Base-by-base conservation (phyloP, 2,797 vertebrate genomes). In the Halcyon badia region DNA sequence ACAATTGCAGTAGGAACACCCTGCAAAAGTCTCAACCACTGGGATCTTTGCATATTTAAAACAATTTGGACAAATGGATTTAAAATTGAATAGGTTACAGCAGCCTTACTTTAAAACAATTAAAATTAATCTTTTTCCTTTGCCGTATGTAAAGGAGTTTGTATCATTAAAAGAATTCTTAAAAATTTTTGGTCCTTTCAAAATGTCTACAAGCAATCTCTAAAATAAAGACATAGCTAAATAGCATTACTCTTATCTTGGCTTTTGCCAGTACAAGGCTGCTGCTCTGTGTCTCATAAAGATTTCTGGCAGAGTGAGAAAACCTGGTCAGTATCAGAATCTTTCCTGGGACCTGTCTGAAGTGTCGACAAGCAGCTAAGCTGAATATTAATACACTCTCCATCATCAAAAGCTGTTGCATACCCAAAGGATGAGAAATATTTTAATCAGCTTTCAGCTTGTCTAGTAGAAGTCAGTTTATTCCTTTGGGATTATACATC, bases 401-500 rank as follows among this genome's bases (percentile, higher is more conserved):
- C 97, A 98, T 97, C 98, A 98, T 98, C 98, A 98, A 98, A 98
- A 98, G 98, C 97, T 95, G 95, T 97, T 98, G 97, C 98, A 98
- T 98, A 98, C 98, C 98, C 97, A 97, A 98, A 98, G 98, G 98
- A 98, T 97, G 96, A 98, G 97, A 98, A 98, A 98, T 98, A 98
- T 98, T 98, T 98, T 98, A 98, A 98, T 98, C 98, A 98, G 98
- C 97, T 98, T 98, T 95, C 98, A 95, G 97, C 97, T 97, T 98
- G 98, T 97, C 97, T 98, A 91, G 91, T 10, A 89, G 96, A 98
- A 98, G 97, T 97, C 96, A 92, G 97, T 98, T 96, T 97, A 97
- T 75, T 98, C 97, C 97, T 95, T 44, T 21, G 97, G 96, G 98
- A 98, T 93, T 97, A 95, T 79, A 94, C 75, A 96, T 96, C 95